Conservation (phyloP, 2,797 vertebrate genomes). For the Furcifer pardalis region DNA sequence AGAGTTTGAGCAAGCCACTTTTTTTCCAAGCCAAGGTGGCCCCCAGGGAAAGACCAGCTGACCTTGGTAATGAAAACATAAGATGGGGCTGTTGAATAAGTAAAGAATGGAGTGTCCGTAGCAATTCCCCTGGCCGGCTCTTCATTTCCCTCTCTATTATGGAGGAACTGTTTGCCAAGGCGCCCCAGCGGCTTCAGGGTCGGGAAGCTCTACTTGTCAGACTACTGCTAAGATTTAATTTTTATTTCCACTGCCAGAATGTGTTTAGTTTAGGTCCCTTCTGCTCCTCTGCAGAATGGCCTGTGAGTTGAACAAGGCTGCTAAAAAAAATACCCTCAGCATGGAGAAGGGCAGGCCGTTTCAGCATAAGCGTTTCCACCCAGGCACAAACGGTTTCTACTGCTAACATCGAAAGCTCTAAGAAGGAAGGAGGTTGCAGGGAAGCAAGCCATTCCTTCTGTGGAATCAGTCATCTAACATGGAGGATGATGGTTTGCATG, state of each 20-base stretch:
- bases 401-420: not conserved
- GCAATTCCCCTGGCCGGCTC: constrained; percentile 20
- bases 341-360: too few species aligned
- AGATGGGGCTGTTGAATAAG: constrained; percentile 32
- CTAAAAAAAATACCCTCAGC: too few species aligned
- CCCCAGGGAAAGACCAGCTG: not conserved
- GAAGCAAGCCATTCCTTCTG: too few species aligned
- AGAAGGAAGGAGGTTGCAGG: too few species aligned
- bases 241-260: not conserved
- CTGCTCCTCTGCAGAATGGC: not conserved
- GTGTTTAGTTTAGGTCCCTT: accelerated
- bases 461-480: too few species aligned
- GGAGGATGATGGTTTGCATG: too few species aligned
- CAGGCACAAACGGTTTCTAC: not conserved
- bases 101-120: constrained; percentile 25
- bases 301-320: not conserved
- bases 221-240: accelerated
- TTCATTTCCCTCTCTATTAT: constrained; percentile 17
- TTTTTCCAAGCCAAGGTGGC: not conserved
- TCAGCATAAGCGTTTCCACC: not conserved
- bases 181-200: constrained; percentile 1
- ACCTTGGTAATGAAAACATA: constrained; percentile 24
- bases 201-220: not conserved
- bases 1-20: not conserved
- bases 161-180: constrained; percentile 24